Evolutionary conservation across 2,888 invertebrate species (phyloP), one percentile per base, ranked within the genome.

Genomic region (Netelia inedita): DNA sequence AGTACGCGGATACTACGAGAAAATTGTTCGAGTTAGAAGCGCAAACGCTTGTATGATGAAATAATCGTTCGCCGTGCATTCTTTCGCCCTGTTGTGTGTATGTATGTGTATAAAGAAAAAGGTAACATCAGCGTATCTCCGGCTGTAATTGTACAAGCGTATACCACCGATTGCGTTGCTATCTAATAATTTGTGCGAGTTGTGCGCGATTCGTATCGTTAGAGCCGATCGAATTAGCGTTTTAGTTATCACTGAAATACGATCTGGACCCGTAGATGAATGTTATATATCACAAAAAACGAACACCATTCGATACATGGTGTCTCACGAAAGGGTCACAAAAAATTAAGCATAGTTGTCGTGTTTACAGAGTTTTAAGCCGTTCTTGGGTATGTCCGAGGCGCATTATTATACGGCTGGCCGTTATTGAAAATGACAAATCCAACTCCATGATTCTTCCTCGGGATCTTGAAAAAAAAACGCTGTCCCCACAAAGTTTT

Each of bases 371-470:
- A 69, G 53, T 71, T 57, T 50, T 19, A 35, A 76, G 28, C 19
- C 53, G 69, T 78, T 69, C 9, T 61, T 19, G 3, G 23, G 10
- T 19, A 50, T 63, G 50, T 21, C 35, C 55, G 46, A 76, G 28
- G 53, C 23, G 35, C 65, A 71, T 57, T 46, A 81, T 81, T 75
- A 65, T 53, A 72, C 57, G 82, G 82, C 76, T 82, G 82, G 82
- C 82, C 82, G 76, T 76, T 35, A 72, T 76, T 46, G 35, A 59
- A 53, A 63, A 71, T 35, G 6, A 35, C 35, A 71, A 59, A 82
- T 21, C 28, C 55, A 46, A 43, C 53, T 21, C 50, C 19, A 57
- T 19, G 69, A 53, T 71, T 57, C 71, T 16, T 57, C 55, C 28
- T 28, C 23, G 41, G 2, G 8, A 41, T 41, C n/a, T 19, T 6